Percentiles rank a stretch among this genome's conserved stretches.
phyloP scores from a whole-genome alignment of 2,888 invertebrate species.

The Volucella bombylans region DNA sequence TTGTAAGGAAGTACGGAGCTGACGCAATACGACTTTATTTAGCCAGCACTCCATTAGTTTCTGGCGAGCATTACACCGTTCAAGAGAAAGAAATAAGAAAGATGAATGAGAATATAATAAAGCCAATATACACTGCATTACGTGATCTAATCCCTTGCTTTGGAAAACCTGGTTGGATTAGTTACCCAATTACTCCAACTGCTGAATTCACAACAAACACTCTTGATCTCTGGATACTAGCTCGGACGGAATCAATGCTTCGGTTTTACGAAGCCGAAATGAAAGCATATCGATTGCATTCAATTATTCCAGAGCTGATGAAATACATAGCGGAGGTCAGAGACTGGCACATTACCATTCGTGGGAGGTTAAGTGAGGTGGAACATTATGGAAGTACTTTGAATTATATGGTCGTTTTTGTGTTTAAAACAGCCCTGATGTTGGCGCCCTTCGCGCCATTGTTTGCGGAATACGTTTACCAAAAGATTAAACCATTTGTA shows the following conservation, averaged over 20 bases:
- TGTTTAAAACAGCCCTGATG: conserved; percentile 81
- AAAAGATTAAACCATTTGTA: conserved; percentile 78
- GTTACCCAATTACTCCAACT: conserved; percentile 79
- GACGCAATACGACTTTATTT: conserved; percentile 96
- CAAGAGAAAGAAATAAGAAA: conserved; percentile 96
- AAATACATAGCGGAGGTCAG: conserved; percentile 97
- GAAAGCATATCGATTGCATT: conserved; percentile 94
- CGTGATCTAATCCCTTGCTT: conserved; percentile 94
- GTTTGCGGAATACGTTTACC: conserved; percentile 95
- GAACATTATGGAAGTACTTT: too few species aligned
- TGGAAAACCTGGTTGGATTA: conserved; percentile 85
- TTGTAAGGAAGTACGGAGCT: conserved; percentile 94
- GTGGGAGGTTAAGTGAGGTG: conserved; percentile 81
- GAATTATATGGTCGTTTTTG: conserved; percentile 4
- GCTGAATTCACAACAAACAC: conserved; percentile 80
- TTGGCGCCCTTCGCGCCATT: conserved; percentile 98
- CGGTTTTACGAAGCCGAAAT: conserved; percentile 93
- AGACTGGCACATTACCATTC: conserved; percentile 98
- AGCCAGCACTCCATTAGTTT: conserved; percentile 96
- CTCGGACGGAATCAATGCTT: conserved; percentile 94
- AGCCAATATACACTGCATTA: conserved; percentile 96
- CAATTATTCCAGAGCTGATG: conserved; percentile 93
- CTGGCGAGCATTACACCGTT: conserved; percentile 95
- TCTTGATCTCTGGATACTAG: conserved; percentile 97
- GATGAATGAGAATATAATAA: conserved; percentile 95